Percentiles rank a stretch among this genome's conserved stretches.
Evolutionary conservation across 2,797 vertebrate genomes (phyloP).

Genomic region (Aselliscus stoliczkanus): DNA sequence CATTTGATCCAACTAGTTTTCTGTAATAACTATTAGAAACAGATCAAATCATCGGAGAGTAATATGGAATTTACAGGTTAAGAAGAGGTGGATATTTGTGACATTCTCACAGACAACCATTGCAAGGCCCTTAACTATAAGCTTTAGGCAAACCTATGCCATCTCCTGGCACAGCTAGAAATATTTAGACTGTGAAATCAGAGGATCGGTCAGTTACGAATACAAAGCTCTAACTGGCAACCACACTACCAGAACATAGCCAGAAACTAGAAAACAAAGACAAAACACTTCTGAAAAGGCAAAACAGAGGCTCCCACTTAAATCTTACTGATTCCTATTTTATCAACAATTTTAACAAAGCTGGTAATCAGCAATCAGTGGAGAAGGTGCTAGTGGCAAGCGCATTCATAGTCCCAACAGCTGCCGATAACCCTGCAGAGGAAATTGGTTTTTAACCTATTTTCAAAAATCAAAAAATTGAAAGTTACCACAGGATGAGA

Average conservation of each 20-base stretch:
- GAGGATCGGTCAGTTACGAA: not conserved
- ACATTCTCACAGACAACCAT: not conserved
- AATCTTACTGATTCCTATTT: not conserved
- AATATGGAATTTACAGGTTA: not conserved
- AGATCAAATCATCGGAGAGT: not conserved
- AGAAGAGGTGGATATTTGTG: not conserved
- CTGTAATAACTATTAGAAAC: not conserved
- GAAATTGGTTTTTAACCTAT: not conserved
- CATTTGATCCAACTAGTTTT: not conserved
- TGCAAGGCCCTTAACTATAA: not conserved
- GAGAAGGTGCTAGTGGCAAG: not conserved
- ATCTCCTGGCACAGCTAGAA: not conserved
- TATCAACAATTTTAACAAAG: not conserved
- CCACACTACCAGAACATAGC: not conserved
- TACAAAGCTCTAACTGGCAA: not conserved
- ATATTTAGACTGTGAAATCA: not conserved
- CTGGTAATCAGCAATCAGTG: not conserved
- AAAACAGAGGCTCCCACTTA: not conserved
- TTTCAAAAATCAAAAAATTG: not conserved
- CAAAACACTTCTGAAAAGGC: not conserved
- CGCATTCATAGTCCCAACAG: not conserved
- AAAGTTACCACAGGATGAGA: not conserved
- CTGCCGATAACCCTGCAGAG: not conserved
- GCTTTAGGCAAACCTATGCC: not conserved
- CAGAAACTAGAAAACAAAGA: not conserved